phyloP scores from a whole-genome alignment of 2,113 vertebrate genomes.

The Erpornis zantholeuca region DNA sequence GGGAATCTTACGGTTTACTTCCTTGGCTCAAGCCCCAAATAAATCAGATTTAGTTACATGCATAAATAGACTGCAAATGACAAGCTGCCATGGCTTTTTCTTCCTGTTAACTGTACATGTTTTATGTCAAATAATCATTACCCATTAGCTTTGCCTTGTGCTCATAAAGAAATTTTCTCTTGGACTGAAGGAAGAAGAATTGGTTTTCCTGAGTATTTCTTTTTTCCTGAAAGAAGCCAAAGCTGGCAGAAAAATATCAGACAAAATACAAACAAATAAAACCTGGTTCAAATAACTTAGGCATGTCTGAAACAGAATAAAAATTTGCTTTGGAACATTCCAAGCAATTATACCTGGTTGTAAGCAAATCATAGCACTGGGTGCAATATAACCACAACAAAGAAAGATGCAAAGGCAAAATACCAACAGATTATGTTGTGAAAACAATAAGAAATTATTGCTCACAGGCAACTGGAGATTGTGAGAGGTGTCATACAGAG shows the following conservation, averaged over 20 bases:
- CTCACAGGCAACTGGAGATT: background rate
- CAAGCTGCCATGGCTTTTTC: constrained; percentile 49
- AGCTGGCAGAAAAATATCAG: background rate
- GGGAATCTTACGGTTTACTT: constrained; percentile 35
- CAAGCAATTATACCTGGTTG: constrained; percentile 9
- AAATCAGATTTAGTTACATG: constrained; percentile 62
- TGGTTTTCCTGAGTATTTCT: background rate
- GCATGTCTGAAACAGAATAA: background rate
- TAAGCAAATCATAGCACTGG: background rate
- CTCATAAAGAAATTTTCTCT: background rate
- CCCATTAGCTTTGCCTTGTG: background rate
- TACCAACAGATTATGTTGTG: background rate
- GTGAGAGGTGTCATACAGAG: background rate
- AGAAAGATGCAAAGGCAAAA: background rate
- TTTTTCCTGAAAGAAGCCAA: background rate
- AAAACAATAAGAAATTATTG: background rate
- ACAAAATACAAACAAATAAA: constrained; percentile 37
- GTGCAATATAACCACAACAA: constrained; percentile 12
- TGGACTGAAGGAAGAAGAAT: background rate
- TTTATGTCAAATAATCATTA: constrained; percentile 11
- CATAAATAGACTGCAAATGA: constrained; percentile 52
- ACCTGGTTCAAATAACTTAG: constrained; percentile 15
- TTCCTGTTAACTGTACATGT: background rate
- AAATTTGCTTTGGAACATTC: constrained; percentile 9
- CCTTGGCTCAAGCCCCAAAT: constrained; percentile 54